Evolutionary conservation across 2,113 vertebrate species (phyloP).

Genomic region (Picathartes gymnocephalus): DNA sequence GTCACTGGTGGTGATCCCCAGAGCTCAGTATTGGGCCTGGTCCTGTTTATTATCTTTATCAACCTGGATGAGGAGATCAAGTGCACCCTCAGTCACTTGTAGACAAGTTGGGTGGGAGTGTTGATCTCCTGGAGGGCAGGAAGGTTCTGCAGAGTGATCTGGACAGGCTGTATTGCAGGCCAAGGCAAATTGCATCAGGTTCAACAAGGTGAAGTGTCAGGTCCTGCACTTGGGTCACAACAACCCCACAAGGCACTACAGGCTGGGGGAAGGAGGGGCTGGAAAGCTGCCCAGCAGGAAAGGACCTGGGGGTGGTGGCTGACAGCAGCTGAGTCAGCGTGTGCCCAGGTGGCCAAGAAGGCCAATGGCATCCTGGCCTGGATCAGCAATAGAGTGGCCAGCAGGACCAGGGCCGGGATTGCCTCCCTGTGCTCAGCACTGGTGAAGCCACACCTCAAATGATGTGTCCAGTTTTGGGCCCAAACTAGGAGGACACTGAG

Average conservation of each 20-base stretch:
- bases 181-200: neutral
- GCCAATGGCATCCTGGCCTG: neutral
- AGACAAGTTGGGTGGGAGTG: neutral
- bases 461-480: neutral
- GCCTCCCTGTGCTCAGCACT: fast-evolving
- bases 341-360: neutral
- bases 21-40: neutral
- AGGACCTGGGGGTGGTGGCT: fast-evolving
- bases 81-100: neutral
- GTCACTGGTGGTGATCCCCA: neutral
- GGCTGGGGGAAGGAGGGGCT: neutral
- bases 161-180: neutral
- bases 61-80: neutral
- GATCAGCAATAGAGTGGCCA: neutral
- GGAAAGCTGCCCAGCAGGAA: neutral
- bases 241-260: fast-evolving
- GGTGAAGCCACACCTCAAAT: neutral
- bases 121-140: neutral
- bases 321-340: fast-evolving
- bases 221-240: neutral
- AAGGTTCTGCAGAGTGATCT: neutral
- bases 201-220: fast-evolving
- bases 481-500: neutral
- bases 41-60: neutral
- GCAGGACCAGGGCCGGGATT: neutral